A percentile compares a stretch with the other conserved stretches of the same genome.
Evolutionary conservation across 1,140 invertebrate genomes (phyloP).

Genomic region (Cyclargus thomasi): DNA sequence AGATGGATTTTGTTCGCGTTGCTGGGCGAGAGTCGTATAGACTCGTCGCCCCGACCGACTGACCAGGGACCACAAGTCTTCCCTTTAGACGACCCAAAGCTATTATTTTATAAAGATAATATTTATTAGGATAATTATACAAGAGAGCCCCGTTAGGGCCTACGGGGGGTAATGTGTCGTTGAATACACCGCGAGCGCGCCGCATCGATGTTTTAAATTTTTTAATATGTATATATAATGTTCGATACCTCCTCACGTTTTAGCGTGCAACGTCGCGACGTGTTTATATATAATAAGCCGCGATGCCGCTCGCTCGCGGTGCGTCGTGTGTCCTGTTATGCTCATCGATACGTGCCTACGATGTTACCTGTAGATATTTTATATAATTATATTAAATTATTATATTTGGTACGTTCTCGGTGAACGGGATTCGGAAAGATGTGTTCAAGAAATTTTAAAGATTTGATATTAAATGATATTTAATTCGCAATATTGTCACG

Average conservation of each 20-base stretch:
- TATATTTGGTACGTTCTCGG: conserved; percentile 52
- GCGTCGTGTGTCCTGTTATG: conserved; percentile 30
- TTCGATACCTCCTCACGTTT: neutral
- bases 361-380: conserved; percentile 72
- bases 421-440: conserved; percentile 55
- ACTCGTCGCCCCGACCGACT: neutral
- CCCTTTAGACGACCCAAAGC: conserved; percentile 68
- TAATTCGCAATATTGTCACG: conserved; percentile 58
- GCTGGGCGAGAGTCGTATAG: conserved; percentile 12
- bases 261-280: neutral
- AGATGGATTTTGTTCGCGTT: neutral
- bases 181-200: neutral
- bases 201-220: neutral
- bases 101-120: conserved; percentile 53
- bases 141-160: conserved; percentile 21
- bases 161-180: conserved; percentile 12
- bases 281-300: neutral
- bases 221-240: neutral
- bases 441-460: conserved; percentile 64
- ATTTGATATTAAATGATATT: conserved; percentile 67
- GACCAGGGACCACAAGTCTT: conserved; percentile 59
- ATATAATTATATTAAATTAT: conserved; percentile 53
- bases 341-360: conserved; percentile 71
- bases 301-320: neutral
- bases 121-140: conserved; percentile 57